Evolutionary conservation across 2,113 vertebrate genomes (phyloP).

Genomic region (Dunckerocampus dactyliophorus): DNA sequence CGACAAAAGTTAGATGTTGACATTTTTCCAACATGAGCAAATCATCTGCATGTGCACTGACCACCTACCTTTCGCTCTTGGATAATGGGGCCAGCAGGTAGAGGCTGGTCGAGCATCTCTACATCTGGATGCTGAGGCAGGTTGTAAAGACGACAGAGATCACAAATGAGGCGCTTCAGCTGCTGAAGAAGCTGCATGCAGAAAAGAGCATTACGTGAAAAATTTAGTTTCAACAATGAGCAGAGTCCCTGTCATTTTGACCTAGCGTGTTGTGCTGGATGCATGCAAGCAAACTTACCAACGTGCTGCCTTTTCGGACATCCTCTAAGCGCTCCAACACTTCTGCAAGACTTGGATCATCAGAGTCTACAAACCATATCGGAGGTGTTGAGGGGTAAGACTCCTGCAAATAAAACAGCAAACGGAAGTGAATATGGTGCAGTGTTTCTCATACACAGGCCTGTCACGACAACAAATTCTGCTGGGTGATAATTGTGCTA

Average conservation of each 20-base stretch:
- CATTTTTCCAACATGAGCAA: not conserved
- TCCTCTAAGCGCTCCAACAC: constrained; percentile 93
- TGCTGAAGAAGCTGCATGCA: constrained; percentile 86
- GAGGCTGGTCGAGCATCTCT: constrained; percentile 95
- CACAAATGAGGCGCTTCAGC: constrained; percentile 92
- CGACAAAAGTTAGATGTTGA: not conserved
- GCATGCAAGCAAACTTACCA: constrained; percentile 73
- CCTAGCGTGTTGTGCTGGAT: not conserved
- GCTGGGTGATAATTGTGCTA: no score
- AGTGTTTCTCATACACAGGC: not conserved
- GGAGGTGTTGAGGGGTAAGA: constrained; percentile 93
- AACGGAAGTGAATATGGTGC: not conserved
- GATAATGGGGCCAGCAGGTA: constrained; percentile 85
- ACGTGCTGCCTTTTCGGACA: constrained; percentile 88
- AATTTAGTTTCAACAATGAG: not conserved
- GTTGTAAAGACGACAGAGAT: constrained; percentile 96
- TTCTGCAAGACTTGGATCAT: constrained; percentile 94
- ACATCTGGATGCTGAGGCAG: constrained; percentile 95
- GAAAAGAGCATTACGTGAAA: not conserved
- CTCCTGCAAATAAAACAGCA: constrained; percentile 74
- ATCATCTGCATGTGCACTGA: not conserved
- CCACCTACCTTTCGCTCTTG: constrained; percentile 64
- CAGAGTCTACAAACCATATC: constrained; percentile 99
- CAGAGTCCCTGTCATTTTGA: not conserved
- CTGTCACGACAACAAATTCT: not conserved